Evolutionary conservation across 2,797 vertebrate genomes (phyloP), one percentile per base, ranked within the genome.

Genomic region (Malacoctenus gilli): DNA sequence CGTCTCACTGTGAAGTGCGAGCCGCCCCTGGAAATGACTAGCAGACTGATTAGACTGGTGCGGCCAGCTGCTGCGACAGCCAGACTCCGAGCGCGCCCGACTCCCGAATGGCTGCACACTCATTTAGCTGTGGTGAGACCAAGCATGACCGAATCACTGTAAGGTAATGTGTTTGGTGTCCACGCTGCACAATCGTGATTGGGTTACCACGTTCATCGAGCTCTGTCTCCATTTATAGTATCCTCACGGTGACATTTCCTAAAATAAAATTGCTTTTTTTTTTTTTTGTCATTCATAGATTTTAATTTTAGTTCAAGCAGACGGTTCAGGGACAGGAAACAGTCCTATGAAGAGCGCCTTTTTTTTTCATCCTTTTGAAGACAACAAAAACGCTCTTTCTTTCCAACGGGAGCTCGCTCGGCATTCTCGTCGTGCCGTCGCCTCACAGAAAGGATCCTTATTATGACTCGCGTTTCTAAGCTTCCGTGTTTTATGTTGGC

Each of bases 1-100:
- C 64, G 66, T 71, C 60, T 75, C 38, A 37, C 65, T 75, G 48
- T 72, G 44, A 83, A 82, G 59, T 73, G 74, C 75, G 59, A 77
- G 57, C 76, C 67, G 68, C 75, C 49, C 31, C 68, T 77, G 56
- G 62, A 75, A 82, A 71, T 83, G 70, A 87, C 73, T 84, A 73
- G 80, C 72, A 77, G 61, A 49, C 72, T 79, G 67, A 84, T 83
- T 62, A 68, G 60, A 59, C 55, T 42, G 46, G 64, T 70, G 23
- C 0, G n/a, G 41, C 68, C 50, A 53, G 39, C 36, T 54, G 64
- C 74, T 68, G 47, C 34, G 2, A 30, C 35, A 67, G 51, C 36
- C 63, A 49, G 30, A 59, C 32, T 73, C 61, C 36, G 23, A 69
- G 52, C 47, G 34, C 12, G 7, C 38, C 71, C 41, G 7, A 5